Base-by-base conservation (phyloP, 2,888 invertebrate genomes). In the Argyresthia albistria region DNA sequence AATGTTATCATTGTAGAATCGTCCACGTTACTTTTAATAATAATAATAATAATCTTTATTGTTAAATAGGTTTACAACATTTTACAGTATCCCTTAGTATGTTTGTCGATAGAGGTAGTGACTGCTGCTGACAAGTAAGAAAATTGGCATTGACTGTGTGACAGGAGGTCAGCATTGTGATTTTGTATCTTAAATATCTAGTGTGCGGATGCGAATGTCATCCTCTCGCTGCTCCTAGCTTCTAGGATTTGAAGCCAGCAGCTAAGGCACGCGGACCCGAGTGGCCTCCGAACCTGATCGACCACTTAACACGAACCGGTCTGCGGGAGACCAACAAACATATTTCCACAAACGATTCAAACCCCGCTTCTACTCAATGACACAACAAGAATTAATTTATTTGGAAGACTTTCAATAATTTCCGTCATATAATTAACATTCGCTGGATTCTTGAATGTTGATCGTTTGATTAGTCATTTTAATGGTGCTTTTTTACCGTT, bases 401-500 rank as follows among this genome's bases (percentile, higher is more conserved):
- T 76, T 76, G 67, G 65, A 73, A 76, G 71, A 79, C 75, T 78
- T 78, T 78, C 70, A 69, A 78, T 76, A 77, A 76, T 76, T 76
- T 74, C 70, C 71, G 60, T 70, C 73, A 73, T 77, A 75, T 80
- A 76, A 80, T 80, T 78, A 79, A 76, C 77, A 79, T 80, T 79
- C 67, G 73, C 73, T 73, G 74, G 72, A 77, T 76, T 79, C 76
- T 79, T 78, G 71, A 71, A 70, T 73, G 72, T 77, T 76, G 73
- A 76, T 75, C 74, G 75, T 78, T 80, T 80, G 78, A 79, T 80
- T 78, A 77, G 79, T 79, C 70, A 78, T 77, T 79, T 78, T 77
- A 77, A 78, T 77, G 73, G 75, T 73, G 66, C 66, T 65, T 72
- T 73, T 75, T 80, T 80, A 82, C 80, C 74, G 79, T 79, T 81